Conservation (phyloP, 2,113 vertebrate species). For the Cynocephalus volans region DNA sequence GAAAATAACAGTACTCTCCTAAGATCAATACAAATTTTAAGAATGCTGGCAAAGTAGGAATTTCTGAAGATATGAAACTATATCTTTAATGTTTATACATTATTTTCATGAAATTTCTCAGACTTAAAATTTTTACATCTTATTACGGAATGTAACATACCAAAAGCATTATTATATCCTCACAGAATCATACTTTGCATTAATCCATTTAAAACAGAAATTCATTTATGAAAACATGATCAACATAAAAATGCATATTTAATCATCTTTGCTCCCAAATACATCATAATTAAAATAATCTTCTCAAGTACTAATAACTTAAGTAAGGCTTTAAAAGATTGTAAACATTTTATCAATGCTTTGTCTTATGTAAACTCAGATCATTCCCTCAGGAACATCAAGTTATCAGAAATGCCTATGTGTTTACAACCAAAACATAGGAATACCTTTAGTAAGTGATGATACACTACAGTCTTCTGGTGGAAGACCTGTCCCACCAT, state of each 20-base stretch:
- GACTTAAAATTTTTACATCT: slow-evolving; percentile 79
- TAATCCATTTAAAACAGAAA: slow-evolving; percentile 84
- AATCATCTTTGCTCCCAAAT: slow-evolving; percentile 59
- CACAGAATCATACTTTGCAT: slow-evolving; percentile 75
- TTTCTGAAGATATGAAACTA: slow-evolving; percentile 77
- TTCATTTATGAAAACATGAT: not conserved
- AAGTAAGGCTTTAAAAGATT: slow-evolving; percentile 28
- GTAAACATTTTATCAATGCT: slow-evolving; percentile 23
- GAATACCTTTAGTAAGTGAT: slow-evolving; percentile 92
- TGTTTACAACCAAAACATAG: slow-evolving; percentile 54
- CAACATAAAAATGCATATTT: slow-evolving; percentile 45
- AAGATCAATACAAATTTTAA: slow-evolving; percentile 68
- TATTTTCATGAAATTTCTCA: slow-evolving; percentile 77
- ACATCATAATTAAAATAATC: slow-evolving; percentile 27
- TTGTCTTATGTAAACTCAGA: slow-evolving; percentile 39
- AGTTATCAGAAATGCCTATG: slow-evolving; percentile 44
- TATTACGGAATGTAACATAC: slow-evolving; percentile 83
- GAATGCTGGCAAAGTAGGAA: slow-evolving; percentile 78
- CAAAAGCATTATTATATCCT: slow-evolving; percentile 77
- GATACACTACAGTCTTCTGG: slow-evolving; percentile 86
- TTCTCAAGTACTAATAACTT: slow-evolving; percentile 37
- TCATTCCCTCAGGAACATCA: not conserved
- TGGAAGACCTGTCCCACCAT: slow-evolving; percentile 96
- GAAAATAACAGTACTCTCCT: slow-evolving; percentile 71
- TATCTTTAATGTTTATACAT: slow-evolving; percentile 80